Evolutionary conservation across 2,113 vertebrate species (phyloP), one percentile per base, ranked within the genome.

Genomic region (Asarcornis scutulata): DNA sequence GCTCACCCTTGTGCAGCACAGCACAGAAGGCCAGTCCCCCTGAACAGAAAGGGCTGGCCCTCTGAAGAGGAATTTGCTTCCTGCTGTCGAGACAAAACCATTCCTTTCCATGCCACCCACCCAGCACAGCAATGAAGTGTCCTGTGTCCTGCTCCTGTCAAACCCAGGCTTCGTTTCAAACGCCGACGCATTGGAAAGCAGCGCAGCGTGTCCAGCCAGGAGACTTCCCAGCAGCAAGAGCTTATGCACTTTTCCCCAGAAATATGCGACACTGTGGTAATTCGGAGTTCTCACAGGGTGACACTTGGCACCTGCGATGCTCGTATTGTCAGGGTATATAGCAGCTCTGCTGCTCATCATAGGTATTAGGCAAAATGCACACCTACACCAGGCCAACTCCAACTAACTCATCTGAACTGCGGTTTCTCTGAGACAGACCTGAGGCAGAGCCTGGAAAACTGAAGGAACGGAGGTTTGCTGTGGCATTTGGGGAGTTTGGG

Each of bases 321-420:
- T 7, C 7, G 3, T 1, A 2, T 29, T 56, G 40, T 34, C 0
- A 0, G 11, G n/a, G 32, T 10, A 31, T 0, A 0, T 1, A 68
- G 38, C 7, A 32, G 13, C n/a, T 62, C 38, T 59, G 50, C 68
- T 66, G 18, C 11, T 67, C 48, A 40, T 66, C 66, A 17, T 20
- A 64, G 62, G 40, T 56, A 1, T 38, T 11, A 21, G 16, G 68
- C 31, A 88, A 86, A 89, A 83, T 1, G 0, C 86, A 44, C 3
- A 34, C 59, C 53, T 63, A 44, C 26, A 78, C 9, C n/a, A 32
- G 42, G 26, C 1, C 5, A 90, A 48, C 56, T 68, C 38, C 68
- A 50, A 67, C 16, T 0, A 79, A 48, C 25, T 77, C 68, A 62
- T 4, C 17, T 11, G 29, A 78, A 58, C 26, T 21, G 72, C 55